phyloP scores from a whole-genome alignment of 2,888 invertebrate genomes.

The Melanostoma mellinum region DNA sequence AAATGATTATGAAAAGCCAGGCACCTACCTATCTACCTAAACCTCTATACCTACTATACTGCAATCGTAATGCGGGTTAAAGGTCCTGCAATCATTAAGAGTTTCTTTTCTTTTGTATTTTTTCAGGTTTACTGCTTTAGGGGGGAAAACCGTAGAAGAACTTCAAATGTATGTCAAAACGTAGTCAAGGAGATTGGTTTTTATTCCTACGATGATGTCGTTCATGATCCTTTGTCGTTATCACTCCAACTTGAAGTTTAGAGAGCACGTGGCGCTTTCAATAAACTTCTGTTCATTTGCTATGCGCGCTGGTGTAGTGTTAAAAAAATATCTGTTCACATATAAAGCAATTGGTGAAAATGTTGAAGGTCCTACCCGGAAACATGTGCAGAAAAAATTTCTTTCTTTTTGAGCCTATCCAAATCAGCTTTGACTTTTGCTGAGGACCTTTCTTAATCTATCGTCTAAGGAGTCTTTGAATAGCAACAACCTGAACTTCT shows the following conservation, averaged over 20 bases:
- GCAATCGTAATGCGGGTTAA: constrained; percentile 67
- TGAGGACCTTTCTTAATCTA: too few relatives aligned
- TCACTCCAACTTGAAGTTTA: constrained; percentile 15
- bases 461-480: too few relatives aligned
- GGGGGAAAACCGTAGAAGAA: not conserved
- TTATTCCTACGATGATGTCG: constrained; percentile 10
- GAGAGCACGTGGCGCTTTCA: too few relatives aligned
- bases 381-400: too few relatives aligned
- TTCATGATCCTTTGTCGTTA: constrained; percentile 28
- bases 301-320: too few relatives aligned
- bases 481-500: not conserved
- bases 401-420: too few relatives aligned
- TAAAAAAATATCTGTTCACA: too few relatives aligned
- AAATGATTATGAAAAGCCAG: constrained; percentile 65
- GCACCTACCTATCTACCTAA: not conserved
- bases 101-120: constrained; percentile 64
- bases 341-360: too few relatives aligned
- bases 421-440: too few relatives aligned
- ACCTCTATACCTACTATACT: not conserved
- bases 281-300: too few relatives aligned
- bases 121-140: constrained; percentile 39
- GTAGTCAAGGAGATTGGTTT: constrained; percentile 57
- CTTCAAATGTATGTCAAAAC: constrained; percentile 58
- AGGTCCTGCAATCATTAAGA: constrained; percentile 67
- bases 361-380: too few relatives aligned